Conservation (phyloP, 2,113 vertebrate species). For the Neodon shergylaensis region DNA sequence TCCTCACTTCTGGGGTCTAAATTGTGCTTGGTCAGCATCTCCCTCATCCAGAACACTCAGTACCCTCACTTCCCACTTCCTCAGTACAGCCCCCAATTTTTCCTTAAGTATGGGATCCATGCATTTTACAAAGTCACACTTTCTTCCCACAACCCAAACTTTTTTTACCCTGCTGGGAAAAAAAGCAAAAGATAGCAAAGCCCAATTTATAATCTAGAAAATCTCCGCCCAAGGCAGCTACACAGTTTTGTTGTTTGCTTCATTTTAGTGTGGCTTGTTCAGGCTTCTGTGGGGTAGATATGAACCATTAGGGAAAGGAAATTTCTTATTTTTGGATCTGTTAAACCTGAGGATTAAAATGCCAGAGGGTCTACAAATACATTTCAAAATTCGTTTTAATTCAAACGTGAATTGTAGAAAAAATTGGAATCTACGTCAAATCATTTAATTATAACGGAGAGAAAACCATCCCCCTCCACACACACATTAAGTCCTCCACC, state of each 20-base stretch:
- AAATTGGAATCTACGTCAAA: not conserved
- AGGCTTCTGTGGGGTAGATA: not conserved
- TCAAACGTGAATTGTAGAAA: not conserved
- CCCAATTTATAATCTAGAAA: conserved; percentile 9
- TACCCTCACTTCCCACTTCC: not conserved
- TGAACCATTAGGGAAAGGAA: not conserved
- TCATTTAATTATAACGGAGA: not conserved
- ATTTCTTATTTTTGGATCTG: not conserved
- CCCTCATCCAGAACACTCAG: too few relatives aligned
- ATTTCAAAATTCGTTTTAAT: not conserved
- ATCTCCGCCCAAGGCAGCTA: not conserved
- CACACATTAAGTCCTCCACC: not conserved
- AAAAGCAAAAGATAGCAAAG: not conserved
- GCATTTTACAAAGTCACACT: not conserved
- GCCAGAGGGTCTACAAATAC: not conserved
- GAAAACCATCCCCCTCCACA: not conserved
- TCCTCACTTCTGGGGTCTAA: not conserved
- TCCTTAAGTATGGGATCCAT: not conserved
- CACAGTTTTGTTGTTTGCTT: not conserved
- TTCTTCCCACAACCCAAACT: not conserved
- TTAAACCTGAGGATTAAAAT: conserved; percentile 30
- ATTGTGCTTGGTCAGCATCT: not conserved
- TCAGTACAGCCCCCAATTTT: not conserved
- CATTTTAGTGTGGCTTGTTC: not conserved
- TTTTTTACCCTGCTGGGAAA: not conserved